Base-by-base conservation (phyloP, 2,113 vertebrate species). In the Brienomyrus longianalis region DNA sequence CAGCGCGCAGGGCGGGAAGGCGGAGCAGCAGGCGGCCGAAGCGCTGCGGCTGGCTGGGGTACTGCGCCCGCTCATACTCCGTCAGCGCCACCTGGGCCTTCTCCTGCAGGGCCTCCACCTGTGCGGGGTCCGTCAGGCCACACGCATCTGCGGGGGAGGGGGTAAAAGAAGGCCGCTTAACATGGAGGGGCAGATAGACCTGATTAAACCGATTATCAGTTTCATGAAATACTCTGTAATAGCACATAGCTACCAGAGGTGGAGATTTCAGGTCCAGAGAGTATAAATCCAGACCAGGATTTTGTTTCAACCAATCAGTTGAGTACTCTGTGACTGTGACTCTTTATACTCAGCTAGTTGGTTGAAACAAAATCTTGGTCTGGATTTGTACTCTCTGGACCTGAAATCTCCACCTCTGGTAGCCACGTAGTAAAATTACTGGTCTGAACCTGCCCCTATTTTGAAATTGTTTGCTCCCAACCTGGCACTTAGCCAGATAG, bases 81-180 rank as follows among this genome's bases (percentile, higher is more conserved):
- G 97, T 98, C 48, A 99, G 96, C 0, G 98, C 98, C 88, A 98
- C 97, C 95, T 99, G 98, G 0, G 97, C 98, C 94, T 98, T 98
- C 95, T 99, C 98, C 95, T 99, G 98, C 90, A 99, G 94, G 87
- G 95, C 96, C 95, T 99, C 98, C 90, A 99, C 97, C 0, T 98
- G 98, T 0, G 96, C 95, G 0, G 97, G 95, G 94, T 99, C 98
- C 0, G 97, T 97, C 51, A 99, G 97, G 83, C 98, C 98, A 9
- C 98, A 98, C 51, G 98, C 98, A 2, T 99, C 98, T 99, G 93
- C 77, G 31, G 70, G 80, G 31, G 93, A 83, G 27, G 86, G 83
- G 10, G 83, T n/a, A 48, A 23, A 35, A 21, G 0, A 0, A 43
- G 19, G 7, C 80, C 45, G 43, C 39, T 83, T 45, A 43, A 45